Evolutionary conservation across 2,888 invertebrate genomes (phyloP), one percentile per base, ranked within the genome.

Genomic region (Mystacides longicornis): DNA sequence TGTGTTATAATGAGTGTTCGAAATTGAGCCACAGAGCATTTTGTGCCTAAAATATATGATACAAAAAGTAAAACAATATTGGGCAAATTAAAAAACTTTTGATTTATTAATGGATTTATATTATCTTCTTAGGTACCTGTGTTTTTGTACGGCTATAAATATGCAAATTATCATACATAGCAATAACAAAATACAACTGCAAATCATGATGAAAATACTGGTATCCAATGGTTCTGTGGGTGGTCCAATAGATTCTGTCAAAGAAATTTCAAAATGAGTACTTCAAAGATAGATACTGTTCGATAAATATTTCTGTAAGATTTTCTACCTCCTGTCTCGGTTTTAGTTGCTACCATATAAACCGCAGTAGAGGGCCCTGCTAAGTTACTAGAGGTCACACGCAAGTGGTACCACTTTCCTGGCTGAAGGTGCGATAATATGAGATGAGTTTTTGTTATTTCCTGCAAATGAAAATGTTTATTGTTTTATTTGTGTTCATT

Each of bases 331-430:
- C 81, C 81, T 60, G 71, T 69, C 5, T 67, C 62, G 14, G 73
- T 73, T 61, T 71, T 78, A 46, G 81, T 81, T 52, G 81, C 77
- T 51, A 78, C 78, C 54, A 77, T 71, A 68, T 80, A 81, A 23
- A 76, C 69, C 45, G 80, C 78, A 16, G 71, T 68, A 31, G 77
- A 74, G 64, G 77, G 78, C 0, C 80, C 81, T 50, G 80, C 80
- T 54, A 78, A 69, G 55, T 79, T 76, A 60, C 70, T 74, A 47
- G 80, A 80, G 45, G 71, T 69, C 62, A 81, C 75, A 56, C 79
- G 76, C 45, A 81, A 64, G 64, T 81, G 80, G 67, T 80, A 80
- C 81, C 81, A 81, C 46, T 77, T 70, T 55, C 78, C 79, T 47
- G 81, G 73, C 51, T 67, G 67, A 65, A 81, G 71, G 54, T 73